A percentile compares a stretch with the other conserved stretches of the same genome.
These are phyloP conservation scores for Camptogramma bilineatum DNA, from an alignment of 2,888 invertebrate species.

Conservation along the genomic window DNA sequence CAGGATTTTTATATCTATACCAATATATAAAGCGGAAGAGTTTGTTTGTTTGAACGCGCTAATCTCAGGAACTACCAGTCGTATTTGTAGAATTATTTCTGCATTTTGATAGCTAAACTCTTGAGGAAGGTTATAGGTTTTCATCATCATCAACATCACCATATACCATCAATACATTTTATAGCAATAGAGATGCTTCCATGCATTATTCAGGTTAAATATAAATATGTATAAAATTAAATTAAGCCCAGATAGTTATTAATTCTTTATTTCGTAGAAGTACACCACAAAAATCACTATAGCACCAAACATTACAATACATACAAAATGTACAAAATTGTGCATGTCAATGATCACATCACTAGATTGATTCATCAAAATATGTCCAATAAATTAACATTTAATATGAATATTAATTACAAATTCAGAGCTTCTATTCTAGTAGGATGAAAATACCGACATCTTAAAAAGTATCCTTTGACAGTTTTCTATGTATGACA, in stretches of 20 bases:
- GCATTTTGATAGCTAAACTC: too few relatives aligned
- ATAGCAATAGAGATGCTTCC: too few relatives aligned
- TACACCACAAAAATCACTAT: conserved; percentile 80
- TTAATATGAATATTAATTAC: conserved; percentile 1
- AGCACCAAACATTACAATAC: conserved; percentile 79
- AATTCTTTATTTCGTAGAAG: conserved; percentile 65
- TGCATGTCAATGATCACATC: conserved; percentile 59
- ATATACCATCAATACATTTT: too few relatives aligned
- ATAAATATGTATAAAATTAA: conserved; percentile 1
- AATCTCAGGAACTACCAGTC: too few relatives aligned
- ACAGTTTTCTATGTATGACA: neutral
- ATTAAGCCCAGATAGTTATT: conserved; percentile 19
- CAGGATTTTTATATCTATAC: too few relatives aligned
- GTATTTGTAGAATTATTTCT: too few relatives aligned
- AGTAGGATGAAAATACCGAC: conserved; percentile 9
- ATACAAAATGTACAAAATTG: conserved; percentile 84
- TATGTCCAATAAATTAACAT: conserved; percentile 28
- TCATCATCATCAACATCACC: too few relatives aligned
- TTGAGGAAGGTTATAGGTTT: too few relatives aligned
- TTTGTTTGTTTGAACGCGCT: too few relatives aligned
- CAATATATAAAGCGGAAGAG: too few relatives aligned
- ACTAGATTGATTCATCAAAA: conserved; percentile 15
- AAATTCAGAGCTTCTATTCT: conserved; percentile 2
- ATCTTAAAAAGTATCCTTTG: conserved; percentile 3
- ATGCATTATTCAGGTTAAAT: neutral